phyloP scores from a whole-genome alignment of 2,797 vertebrate species.

The Cynopterus sphinx region DNA sequence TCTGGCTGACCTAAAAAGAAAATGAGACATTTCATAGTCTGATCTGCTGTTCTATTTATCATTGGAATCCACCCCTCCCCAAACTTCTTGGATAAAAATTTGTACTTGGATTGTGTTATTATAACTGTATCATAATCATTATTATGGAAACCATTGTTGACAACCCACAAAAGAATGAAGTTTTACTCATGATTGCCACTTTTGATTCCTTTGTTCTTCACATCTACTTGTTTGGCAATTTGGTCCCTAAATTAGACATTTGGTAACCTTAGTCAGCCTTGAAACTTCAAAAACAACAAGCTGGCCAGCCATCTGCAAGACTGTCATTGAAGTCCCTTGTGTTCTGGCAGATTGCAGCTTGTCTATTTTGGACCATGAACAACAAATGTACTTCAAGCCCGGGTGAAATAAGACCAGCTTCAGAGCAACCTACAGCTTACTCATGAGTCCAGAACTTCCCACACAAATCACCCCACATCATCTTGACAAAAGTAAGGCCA shows the following conservation, averaged over 20 bases:
- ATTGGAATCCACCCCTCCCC: neutral
- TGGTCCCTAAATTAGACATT: slow-evolving; percentile 44
- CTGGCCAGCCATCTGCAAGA: neutral
- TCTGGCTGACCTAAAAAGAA: neutral
- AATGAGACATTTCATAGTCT: slow-evolving; percentile 36
- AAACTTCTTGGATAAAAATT: slow-evolving; percentile 5
- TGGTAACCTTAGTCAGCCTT: slow-evolving; percentile 43
- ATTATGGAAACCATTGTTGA: neutral
- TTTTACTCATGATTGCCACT: neutral
- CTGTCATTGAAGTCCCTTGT: neutral
- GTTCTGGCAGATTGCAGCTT: neutral
- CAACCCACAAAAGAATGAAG: neutral
- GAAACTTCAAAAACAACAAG: slow-evolving; percentile 19
- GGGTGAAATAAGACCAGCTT: slow-evolving; percentile 20
- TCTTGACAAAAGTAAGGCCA: neutral
- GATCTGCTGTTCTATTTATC: neutral
- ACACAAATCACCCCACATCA: neutral
- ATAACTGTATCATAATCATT: neutral
- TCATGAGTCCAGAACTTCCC: neutral
- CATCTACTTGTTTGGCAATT: slow-evolving; percentile 16
- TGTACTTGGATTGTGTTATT: neutral
- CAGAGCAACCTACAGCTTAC: neutral
- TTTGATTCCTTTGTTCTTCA: slow-evolving; percentile 49
- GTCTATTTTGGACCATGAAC: slow-evolving; percentile 20
- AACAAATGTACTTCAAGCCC: neutral